Conservation (phyloP, 2,113 vertebrate genomes). For the Herpetotheres cachinnans region DNA sequence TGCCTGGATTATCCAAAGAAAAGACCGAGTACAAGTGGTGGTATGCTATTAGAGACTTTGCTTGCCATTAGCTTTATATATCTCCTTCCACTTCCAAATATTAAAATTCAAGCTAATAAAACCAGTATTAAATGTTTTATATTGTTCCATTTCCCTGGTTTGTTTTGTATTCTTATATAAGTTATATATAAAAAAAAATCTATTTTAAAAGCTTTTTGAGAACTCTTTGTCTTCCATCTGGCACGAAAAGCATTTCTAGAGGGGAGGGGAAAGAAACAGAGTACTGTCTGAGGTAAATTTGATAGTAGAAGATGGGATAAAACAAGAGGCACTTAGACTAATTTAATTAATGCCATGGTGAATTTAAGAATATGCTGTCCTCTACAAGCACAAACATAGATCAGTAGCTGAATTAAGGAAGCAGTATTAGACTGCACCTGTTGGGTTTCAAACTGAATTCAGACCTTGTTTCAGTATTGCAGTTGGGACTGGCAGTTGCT, state of each 20-base stretch:
- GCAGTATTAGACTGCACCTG: constrained; percentile 77
- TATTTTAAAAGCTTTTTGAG: constrained; percentile 19
- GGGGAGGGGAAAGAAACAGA: not conserved
- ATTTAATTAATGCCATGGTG: constrained; percentile 64
- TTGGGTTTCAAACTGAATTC: constrained; percentile 76
- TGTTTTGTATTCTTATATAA: not conserved
- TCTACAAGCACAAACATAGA: constrained; percentile 53
- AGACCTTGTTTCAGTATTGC: constrained; percentile 74
- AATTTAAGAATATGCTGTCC: constrained; percentile 64
- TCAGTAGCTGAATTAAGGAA: constrained; percentile 60
- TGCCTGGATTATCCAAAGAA: not conserved
- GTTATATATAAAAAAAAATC: not conserved
- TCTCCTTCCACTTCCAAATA: not conserved
- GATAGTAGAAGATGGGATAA: constrained; percentile 52
- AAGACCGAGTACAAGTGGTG: not conserved
- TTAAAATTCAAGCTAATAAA: not conserved
- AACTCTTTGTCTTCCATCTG: constrained; percentile 43
- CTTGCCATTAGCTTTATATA: not conserved
- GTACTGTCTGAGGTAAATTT: constrained; percentile 52
- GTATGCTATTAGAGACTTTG: not conserved
- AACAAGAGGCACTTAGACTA: constrained; percentile 63
- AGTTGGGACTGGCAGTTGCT: constrained; percentile 85
- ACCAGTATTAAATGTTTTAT: not conserved
- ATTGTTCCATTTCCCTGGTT: not conserved
- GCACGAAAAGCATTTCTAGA: constrained; percentile 1